These are phyloP conservation scores for Marcusenius ussheri DNA, from an alignment of 2,113 vertebrate species.

Conservation along the genomic window DNA sequence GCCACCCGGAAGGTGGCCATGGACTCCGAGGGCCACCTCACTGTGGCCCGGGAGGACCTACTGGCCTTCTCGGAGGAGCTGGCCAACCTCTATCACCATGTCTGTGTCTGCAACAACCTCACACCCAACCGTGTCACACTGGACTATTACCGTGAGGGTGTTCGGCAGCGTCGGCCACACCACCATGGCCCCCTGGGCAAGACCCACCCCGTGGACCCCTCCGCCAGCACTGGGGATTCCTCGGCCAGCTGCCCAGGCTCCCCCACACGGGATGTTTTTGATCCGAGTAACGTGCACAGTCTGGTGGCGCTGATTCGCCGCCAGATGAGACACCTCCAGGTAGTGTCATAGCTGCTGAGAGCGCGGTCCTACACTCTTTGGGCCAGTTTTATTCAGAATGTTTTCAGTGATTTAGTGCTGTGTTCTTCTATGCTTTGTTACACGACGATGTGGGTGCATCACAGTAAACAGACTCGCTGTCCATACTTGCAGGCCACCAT, in stretches of 20 bases:
- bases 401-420: background rate
- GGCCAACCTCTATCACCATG: slow-evolving; percentile 72
- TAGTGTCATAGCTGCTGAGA: slow-evolving; percentile 29
- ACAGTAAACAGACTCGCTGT: background rate
- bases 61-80: slow-evolving; percentile 71
- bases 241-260: slow-evolving; percentile 56
- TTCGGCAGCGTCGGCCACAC: background rate
- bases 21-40: slow-evolving; percentile 66
- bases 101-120: slow-evolving; percentile 71
- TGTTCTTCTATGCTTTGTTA: background rate
- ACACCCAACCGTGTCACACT: slow-evolving; percentile 71
- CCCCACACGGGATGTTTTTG: slow-evolving; percentile 64
- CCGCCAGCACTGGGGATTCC: slow-evolving; percentile 48
- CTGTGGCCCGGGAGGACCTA: slow-evolving; percentile 70
- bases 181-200: slow-evolving; percentile 43
- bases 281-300: slow-evolving; percentile 66
- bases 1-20: slow-evolving; percentile 59
- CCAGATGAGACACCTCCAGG: slow-evolving; percentile 75
- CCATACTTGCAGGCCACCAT: slow-evolving; percentile 56
- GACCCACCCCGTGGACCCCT: slow-evolving; percentile 53
- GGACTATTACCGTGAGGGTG: slow-evolving; percentile 66
- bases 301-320: slow-evolving; percentile 66
- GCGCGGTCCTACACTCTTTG: background rate
- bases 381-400: background rate
- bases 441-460: background rate